Conservation (phyloP, 2,113 vertebrate species). For the Poicephalus gulielmi region DNA sequence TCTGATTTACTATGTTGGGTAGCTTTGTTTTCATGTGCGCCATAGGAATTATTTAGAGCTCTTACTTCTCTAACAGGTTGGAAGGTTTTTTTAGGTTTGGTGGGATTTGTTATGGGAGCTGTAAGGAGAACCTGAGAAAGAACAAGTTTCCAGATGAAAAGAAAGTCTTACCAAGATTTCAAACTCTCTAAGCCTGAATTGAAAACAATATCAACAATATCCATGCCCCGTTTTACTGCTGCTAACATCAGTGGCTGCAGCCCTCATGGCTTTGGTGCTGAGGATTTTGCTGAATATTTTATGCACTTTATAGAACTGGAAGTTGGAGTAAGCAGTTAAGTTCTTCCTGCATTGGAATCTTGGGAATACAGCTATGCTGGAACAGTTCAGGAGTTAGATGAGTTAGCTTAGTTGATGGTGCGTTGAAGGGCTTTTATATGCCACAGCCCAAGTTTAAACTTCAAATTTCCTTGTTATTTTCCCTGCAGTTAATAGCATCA, state of each 20-base stretch:
- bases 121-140: constrained; percentile 4
- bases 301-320: background rate
- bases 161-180: background rate
- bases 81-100: background rate
- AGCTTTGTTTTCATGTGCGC: background rate
- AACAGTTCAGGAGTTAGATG: background rate
- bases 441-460: background rate
- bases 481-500: background rate
- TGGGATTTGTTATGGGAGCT: background rate
- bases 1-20: background rate
- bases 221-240: background rate
- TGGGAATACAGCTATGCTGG: background rate
- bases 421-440: background rate
- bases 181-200: background rate
- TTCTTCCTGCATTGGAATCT: background rate
- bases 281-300: constrained; percentile 34
- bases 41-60: background rate
- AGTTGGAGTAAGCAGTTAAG: background rate
- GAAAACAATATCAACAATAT: background rate
- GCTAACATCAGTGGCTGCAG: background rate
- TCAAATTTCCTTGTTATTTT: background rate
- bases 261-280: background rate
- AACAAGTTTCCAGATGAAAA: constrained; percentile 27
- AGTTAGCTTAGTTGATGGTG: background rate
- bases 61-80: background rate